phyloP scores from a whole-genome alignment of 2,797 vertebrate species.

The Girardinus metallicus region DNA sequence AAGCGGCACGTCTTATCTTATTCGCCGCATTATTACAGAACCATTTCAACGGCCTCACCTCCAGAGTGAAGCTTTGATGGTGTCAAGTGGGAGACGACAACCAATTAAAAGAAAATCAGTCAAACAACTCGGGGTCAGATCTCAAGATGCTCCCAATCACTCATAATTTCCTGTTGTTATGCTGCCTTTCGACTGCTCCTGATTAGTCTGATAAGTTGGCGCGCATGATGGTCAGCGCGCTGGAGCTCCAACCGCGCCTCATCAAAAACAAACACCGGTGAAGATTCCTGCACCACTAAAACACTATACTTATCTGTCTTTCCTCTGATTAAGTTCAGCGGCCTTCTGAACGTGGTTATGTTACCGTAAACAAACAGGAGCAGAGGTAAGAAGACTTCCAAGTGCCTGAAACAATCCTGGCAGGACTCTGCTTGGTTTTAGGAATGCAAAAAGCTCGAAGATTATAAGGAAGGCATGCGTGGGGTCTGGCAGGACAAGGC shows the following conservation, averaged over 20 bases:
- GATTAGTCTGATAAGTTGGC: constrained; percentile 65
- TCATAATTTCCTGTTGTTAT: constrained; percentile 78
- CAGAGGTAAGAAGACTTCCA: constrained; percentile 51
- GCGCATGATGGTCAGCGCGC: constrained; percentile 43
- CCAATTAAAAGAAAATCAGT: constrained; percentile 82
- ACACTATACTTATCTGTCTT: constrained; percentile 43
- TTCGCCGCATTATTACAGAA: constrained; percentile 58
- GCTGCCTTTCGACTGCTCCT: constrained; percentile 61
- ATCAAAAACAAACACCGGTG: constrained; percentile 38
- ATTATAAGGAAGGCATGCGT: constrained; percentile 62
- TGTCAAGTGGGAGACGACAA: constrained; percentile 80
- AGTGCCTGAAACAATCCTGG: constrained; percentile 51
- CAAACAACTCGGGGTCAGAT: constrained; percentile 83
- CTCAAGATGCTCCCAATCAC: constrained; percentile 81
- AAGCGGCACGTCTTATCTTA: constrained; percentile 51
- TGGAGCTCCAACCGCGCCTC: constrained; percentile 24
- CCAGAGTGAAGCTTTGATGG: constrained; percentile 72
- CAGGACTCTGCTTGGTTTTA: constrained; percentile 48
- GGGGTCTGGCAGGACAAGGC: constrained; percentile 68
- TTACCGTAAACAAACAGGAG: constrained; percentile 59
- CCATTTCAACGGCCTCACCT: constrained; percentile 73
- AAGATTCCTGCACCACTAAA: constrained; percentile 25
- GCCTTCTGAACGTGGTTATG: constrained; percentile 27
- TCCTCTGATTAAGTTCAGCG: constrained; percentile 33
- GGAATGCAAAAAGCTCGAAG: constrained; percentile 49